phyloP scores from a whole-genome alignment of 2,797 vertebrate species.

The Passerculus sandwichensis region DNA sequence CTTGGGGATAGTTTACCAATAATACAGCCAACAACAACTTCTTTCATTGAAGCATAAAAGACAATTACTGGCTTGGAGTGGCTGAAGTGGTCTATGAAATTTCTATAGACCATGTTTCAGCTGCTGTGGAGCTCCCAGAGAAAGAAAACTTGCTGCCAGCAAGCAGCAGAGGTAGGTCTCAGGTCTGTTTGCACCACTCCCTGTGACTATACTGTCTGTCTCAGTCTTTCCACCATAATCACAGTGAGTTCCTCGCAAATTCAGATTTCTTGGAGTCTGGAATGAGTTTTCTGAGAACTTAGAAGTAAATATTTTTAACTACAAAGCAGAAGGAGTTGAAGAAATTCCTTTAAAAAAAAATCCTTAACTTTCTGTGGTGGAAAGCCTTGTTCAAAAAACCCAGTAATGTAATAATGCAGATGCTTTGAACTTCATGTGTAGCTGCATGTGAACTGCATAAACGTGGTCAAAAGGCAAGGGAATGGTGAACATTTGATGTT shows the following conservation, averaged over 20 bases:
- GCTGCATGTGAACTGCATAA: slow-evolving; percentile 22
- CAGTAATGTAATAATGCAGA: background rate
- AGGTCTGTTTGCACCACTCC: background rate
- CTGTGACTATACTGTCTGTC: background rate
- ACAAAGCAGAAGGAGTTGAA: background rate
- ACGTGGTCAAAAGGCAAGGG: slow-evolving; percentile 7
- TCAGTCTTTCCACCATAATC: slow-evolving; percentile 33
- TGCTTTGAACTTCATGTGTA: background rate
- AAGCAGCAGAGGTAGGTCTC: background rate
- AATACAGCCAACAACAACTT: background rate
- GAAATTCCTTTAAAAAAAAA: background rate
- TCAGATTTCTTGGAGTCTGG: background rate
- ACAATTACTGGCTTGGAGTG: background rate
- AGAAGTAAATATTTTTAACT: slow-evolving; percentile 46
- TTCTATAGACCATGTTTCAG: background rate
- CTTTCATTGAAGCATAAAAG: background rate
- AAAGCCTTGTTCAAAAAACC: slow-evolving; percentile 28
- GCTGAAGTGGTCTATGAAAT: background rate
- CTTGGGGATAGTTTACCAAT: background rate
- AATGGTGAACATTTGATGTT: slow-evolving; percentile 38
- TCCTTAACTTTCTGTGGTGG: background rate
- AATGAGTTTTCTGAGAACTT: slow-evolving; percentile 33
- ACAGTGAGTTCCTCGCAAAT: background rate
- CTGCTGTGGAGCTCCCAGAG: background rate
- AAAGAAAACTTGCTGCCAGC: background rate